Evolutionary conservation across 2,888 invertebrate species (phyloP), one percentile per base, ranked within the genome.

Genomic region (Trichogramma dendrolimi): DNA sequence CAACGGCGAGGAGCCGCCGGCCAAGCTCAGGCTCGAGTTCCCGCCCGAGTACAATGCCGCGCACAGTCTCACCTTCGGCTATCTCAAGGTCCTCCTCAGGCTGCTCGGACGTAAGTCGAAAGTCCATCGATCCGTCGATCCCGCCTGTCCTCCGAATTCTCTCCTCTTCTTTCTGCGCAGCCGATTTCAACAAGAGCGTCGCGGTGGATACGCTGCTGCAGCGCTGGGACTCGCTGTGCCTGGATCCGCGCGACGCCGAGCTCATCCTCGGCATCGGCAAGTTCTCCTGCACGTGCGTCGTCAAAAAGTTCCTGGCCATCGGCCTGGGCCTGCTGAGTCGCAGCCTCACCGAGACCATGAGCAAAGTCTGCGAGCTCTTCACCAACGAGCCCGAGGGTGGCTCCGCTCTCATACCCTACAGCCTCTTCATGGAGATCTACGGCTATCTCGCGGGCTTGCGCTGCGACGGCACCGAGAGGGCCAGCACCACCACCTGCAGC

Each of bases 351-450:
- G 86, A 89, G 72, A 89, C 92, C 0, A 90, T 93, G 90, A 86
- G 87, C 51, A 81, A 89, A 66, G 82, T 92, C 27, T 94, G 93
- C 75, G 91, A 93, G 74, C 83, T 91, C 0, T 80, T 92, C 57
- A 91, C 92, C 0, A 87, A 89, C 66, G 92, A 93, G 72, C 89
- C 92, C 0, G 92, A 92, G 62, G 93, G 93, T 1, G 92, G 91
- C 0, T 87, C 89, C 0, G 87, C 91, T 0, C 86, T 88, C 70
- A 87, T 94, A 49, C 85, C 89, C 0, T 78, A 86, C 4, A 80
- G 83, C 40, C 82, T 85, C 42, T 90, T 91, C 71, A 78, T 86
- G 55, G 80, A 80, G 46, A 82, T 87, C 64, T 79, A 78, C 55
- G 75, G 76, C 77, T 79, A 78, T 62, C 66, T 79, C 11, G 78